phyloP scores from a whole-genome alignment of 2,888 invertebrate genomes.

The Drosophila quasianomalipes region DNA sequence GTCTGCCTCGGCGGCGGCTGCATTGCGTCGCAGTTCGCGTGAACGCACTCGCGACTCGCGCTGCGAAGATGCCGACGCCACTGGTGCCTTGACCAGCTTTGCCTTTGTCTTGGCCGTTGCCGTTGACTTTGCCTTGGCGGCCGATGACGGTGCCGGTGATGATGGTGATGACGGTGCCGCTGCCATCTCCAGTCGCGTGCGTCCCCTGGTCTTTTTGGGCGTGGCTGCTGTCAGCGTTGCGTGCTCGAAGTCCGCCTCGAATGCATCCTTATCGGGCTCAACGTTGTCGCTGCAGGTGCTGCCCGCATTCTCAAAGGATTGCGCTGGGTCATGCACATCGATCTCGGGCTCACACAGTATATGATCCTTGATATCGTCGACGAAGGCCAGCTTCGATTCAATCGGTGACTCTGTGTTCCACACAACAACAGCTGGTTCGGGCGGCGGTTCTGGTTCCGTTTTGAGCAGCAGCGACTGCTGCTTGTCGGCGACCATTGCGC shows the following conservation, averaged over 20 bases:
- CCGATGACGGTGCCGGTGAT: neutral
- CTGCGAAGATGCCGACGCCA: conserved; percentile 16
- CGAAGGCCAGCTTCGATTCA: conserved; percentile 57
- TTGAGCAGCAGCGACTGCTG: conserved; percentile 62
- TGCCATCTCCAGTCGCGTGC: conserved; percentile 21
- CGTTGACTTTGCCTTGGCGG: conserved; percentile 19
- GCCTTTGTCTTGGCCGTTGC: conserved; percentile 18
- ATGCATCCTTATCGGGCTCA: conserved; percentile 11
- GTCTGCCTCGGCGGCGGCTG: conserved; percentile 4
- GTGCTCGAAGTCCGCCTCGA: conserved; percentile 16
- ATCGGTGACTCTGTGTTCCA: conserved; percentile 57
- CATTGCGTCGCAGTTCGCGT: conserved; percentile 59
- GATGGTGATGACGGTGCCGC: neutral
- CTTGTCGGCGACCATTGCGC: conserved; percentile 66
- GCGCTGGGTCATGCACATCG: conserved; percentile 47
- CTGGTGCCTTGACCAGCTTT: neutral
- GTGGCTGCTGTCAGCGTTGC: neutral
- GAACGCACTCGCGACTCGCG: conserved; percentile 59
- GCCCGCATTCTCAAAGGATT: conserved; percentile 10
- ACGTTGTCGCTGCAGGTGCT: conserved; percentile 10
- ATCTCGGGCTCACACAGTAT: conserved; percentile 76
- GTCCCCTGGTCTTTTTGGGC: conserved; percentile 35
- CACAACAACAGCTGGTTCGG: conserved; percentile 56
- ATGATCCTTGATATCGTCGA: conserved; percentile 68
- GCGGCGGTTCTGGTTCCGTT: conserved; percentile 62